These are phyloP conservation scores for Epirrhoe alternata DNA, from an alignment of 2,888 invertebrate species.

Conservation along the genomic window DNA sequence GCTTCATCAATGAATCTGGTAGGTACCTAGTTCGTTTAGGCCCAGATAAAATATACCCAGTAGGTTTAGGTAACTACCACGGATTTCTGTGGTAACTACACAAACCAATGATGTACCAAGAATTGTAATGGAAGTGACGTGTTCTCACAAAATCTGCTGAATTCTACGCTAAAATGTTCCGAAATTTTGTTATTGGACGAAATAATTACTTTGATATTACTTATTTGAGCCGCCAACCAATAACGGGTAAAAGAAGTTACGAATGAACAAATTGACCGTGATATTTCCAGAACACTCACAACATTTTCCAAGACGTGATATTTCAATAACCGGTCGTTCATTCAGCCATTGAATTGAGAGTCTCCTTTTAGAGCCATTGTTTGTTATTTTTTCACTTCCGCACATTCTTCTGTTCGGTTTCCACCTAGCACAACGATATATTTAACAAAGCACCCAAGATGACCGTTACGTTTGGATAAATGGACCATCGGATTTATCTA, in stretches of 20 bases:
- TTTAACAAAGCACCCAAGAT: neutral
- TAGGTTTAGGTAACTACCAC: too few relatives aligned
- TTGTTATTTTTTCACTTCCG: slow-evolving; percentile 22
- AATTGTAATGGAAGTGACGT: too few relatives aligned
- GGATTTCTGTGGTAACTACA: too few relatives aligned
- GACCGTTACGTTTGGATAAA: neutral
- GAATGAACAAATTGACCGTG: neutral
- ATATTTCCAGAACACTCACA: neutral
- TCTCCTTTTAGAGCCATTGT: slow-evolving; percentile 8
- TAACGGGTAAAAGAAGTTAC: neutral
- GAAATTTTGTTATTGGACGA: too few relatives aligned
- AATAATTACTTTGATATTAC: too few relatives aligned
- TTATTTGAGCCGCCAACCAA: too few relatives aligned
- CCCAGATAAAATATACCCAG: too few relatives aligned
- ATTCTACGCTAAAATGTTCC: too few relatives aligned
- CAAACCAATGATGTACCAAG: too few relatives aligned
- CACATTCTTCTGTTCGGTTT: slow-evolving; percentile 16
- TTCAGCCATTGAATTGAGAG: slow-evolving; percentile 16
- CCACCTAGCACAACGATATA: slow-evolving; percentile 6
- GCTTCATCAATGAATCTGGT: neutral
- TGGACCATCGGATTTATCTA: too few relatives aligned
- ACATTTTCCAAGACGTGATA: slow-evolving; percentile 1
- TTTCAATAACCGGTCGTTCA: slow-evolving; percentile 11
- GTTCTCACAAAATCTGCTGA: too few relatives aligned
- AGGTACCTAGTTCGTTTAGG: too few relatives aligned